Evolutionary conservation across 2,888 invertebrate genomes (phyloP).

Genomic region (Chrysolina americana): DNA sequence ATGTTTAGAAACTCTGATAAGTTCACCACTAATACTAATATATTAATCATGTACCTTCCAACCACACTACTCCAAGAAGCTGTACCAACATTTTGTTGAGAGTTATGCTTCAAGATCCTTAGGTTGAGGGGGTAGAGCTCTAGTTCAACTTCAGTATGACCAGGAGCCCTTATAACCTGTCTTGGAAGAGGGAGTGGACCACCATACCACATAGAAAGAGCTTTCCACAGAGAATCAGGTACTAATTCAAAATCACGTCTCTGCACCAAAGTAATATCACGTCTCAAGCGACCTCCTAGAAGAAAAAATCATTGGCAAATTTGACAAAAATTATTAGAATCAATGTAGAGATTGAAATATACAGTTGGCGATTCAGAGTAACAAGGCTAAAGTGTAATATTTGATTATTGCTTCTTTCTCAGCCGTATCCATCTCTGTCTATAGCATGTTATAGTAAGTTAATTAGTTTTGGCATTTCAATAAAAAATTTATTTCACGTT

Average conservation of each 20-base stretch:
- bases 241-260: conserved; percentile 89
- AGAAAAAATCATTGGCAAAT: neutral
- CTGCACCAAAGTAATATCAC: conserved; percentile 81
- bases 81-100: conserved; percentile 63
- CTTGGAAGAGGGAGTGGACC: conserved; percentile 84
- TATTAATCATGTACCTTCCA: conserved; percentile 59
- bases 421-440: no score
- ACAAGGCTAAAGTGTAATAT: no score
- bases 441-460: no score
- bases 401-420: no score
- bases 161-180: conserved; percentile 82
- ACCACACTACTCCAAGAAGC: conserved; percentile 65
- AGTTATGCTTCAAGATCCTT: conserved; percentile 81
- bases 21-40: no score
- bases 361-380: no score
- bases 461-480: no score
- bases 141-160: conserved; percentile 79
- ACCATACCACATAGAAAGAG: conserved; percentile 86
- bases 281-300: conserved; percentile 78
- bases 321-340: no score
- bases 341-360: no score
- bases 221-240: conserved; percentile 90
- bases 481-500: no score
- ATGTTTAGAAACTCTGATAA: no score
- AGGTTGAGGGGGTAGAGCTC: conserved; percentile 89